Evolutionary conservation across 2,113 vertebrate genomes (phyloP).

Genomic region (Sylvietta virens): DNA sequence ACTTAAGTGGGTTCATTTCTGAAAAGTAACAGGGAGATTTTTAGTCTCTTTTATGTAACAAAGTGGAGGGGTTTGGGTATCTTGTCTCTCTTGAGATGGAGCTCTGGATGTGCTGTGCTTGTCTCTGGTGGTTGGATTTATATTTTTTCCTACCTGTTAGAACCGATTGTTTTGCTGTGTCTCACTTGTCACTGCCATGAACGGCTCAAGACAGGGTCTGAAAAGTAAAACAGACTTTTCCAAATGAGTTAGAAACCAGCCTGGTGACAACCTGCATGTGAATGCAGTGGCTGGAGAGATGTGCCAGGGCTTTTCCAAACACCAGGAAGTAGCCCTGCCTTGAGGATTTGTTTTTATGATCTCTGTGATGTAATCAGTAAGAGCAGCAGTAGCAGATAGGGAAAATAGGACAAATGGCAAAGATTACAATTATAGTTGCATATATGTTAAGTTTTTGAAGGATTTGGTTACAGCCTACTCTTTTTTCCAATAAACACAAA

Average conservation of each 20-base stretch:
- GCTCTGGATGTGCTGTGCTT: background rate
- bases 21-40: background rate
- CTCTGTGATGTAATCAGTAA: background rate
- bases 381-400: background rate
- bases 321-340: background rate
- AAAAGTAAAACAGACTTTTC: background rate
- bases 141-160: background rate
- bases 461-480: background rate
- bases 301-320: constrained; percentile 6
- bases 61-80: background rate
- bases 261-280: background rate
- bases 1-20: background rate
- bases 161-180: background rate
- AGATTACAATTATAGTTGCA: background rate
- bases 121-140: background rate
- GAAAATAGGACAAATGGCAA: background rate
- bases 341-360: background rate
- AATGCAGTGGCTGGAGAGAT: background rate
- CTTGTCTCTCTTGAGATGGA: background rate
- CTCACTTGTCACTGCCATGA: background rate
- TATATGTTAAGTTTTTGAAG: background rate
- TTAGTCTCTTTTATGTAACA: background rate
- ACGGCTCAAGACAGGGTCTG: accelerated
- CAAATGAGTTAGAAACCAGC: background rate
- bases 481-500: background rate